Evolutionary conservation across 2,113 vertebrate species (phyloP).

Genomic region (Picathartes gymnocephalus): DNA sequence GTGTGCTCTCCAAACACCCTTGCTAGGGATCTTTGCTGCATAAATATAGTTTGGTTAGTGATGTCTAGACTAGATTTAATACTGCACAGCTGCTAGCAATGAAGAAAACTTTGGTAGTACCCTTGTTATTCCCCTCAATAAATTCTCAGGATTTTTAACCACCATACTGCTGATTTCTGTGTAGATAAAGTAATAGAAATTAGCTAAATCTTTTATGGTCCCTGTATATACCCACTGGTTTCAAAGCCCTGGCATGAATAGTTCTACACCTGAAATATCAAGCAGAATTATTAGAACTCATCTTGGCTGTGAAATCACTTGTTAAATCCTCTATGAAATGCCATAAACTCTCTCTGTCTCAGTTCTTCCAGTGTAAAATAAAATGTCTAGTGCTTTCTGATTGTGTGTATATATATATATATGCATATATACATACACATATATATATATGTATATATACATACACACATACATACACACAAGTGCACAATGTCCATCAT

Average conservation of each 20-base stretch:
- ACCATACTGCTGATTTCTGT: background rate
- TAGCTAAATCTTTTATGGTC: background rate
- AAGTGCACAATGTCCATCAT: accelerated
- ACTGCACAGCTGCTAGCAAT: background rate
- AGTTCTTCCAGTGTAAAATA: background rate
- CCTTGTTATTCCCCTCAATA: background rate
- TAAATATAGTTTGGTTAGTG: background rate
- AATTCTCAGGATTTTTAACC: background rate
- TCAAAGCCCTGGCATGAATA: background rate
- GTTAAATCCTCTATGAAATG: background rate
- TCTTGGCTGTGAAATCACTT: background rate
- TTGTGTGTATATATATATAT: accelerated
- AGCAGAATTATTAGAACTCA: background rate
- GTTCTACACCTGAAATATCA: background rate
- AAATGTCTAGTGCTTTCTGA: background rate
- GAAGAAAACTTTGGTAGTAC: background rate
- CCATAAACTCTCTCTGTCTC: background rate
- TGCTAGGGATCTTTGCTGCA: background rate
- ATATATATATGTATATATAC: accelerated
- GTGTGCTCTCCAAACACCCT: background rate
- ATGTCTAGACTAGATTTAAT: background rate
- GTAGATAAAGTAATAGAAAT: background rate
- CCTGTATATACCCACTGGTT: background rate
- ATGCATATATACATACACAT: no score
- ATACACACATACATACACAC: accelerated